Conservation (phyloP, 2,113 vertebrate species). For the Phylloscopus trochilus region DNA sequence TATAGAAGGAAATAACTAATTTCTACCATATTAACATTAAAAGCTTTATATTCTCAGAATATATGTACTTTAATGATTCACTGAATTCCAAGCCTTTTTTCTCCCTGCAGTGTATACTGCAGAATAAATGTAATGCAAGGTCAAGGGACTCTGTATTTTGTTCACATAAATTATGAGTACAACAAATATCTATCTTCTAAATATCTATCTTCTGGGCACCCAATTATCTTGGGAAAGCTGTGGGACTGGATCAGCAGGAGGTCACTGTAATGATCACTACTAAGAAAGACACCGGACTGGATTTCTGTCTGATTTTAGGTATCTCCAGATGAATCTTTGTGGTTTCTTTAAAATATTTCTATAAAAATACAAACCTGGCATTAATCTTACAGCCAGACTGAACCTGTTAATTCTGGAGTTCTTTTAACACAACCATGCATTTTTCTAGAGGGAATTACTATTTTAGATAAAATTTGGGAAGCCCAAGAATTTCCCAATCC, state of each 20-base stretch:
- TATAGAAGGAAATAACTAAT: neutral
- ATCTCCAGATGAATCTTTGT: neutral
- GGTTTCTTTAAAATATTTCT: neutral
- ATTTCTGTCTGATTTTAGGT: neutral
- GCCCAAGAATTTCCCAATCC: neutral
- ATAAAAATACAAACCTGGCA: neutral
- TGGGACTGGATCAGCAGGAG: neutral
- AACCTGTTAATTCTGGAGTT: neutral
- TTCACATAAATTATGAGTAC: neutral
- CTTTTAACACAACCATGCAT: neutral
- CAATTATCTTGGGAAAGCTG: neutral
- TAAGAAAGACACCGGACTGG: neutral
- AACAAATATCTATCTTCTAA: neutral
- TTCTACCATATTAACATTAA: neutral
- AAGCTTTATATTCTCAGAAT: neutral
- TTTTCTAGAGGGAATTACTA: neutral
- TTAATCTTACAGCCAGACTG: neutral
- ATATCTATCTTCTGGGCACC: neutral
- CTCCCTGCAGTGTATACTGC: neutral
- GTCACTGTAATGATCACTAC: neutral
- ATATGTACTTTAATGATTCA: neutral
- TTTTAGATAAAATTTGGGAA: neutral
- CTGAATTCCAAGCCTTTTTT: neutral
- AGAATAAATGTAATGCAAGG: neutral
- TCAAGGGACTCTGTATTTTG: neutral